These are phyloP conservation scores for Tympanoctomys barrerae DNA, from an alignment of 2,797 vertebrate species.

Conservation along the genomic window DNA sequence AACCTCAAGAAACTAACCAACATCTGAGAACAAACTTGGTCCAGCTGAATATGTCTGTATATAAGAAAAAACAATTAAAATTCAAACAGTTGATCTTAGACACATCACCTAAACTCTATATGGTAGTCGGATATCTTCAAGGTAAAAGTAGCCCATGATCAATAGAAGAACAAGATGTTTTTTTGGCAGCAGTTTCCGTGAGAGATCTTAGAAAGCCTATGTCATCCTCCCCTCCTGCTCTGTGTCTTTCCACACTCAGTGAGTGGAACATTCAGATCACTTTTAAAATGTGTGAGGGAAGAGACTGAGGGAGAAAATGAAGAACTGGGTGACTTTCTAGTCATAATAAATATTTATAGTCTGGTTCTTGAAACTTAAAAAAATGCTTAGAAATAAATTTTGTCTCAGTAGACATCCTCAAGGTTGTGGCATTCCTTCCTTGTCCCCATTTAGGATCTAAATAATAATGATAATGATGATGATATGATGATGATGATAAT, in stretches of 20 bases:
- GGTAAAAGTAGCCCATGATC: background rate
- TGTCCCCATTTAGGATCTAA: background rate
- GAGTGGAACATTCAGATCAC: constrained; percentile 23
- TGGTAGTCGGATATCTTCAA: background rate
- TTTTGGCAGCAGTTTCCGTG: background rate
- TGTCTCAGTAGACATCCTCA: background rate
- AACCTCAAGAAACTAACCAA: background rate
- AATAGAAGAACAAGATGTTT: too few relatives aligned
- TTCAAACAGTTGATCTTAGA: background rate
- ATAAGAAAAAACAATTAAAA: background rate
- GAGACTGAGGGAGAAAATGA: background rate
- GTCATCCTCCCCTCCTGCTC: background rate
- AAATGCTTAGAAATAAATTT: constrained; percentile 20
- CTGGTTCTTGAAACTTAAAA: constrained; percentile 19
- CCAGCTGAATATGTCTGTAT: background rate
- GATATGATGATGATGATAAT: background rate
- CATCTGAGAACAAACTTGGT: background rate
- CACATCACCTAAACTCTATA: background rate
- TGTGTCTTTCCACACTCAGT: background rate
- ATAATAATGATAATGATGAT: background rate
- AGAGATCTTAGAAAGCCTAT: background rate
- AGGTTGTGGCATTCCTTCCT: background rate
- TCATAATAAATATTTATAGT: constrained; percentile 37
- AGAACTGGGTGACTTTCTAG: background rate
- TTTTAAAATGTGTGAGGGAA: constrained; percentile 46